Evolutionary conservation across 2,797 vertebrate genomes (phyloP).

Genomic region (Protosalanx chinensis): DNA sequence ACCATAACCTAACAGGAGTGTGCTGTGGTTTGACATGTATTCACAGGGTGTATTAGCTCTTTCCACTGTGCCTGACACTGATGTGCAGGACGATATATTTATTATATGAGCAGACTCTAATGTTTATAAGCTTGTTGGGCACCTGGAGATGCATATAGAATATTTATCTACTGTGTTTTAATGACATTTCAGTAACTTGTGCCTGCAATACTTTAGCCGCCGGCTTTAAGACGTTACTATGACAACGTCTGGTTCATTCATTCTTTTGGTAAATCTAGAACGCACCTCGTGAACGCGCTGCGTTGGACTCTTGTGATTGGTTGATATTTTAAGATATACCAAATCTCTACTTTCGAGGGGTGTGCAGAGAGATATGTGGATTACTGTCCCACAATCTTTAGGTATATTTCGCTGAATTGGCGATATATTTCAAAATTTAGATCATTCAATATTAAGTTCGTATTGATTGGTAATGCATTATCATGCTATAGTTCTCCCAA

Average conservation of each 20-base stretch:
- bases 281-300: conserved; percentile 59
- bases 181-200: no score
- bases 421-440: not conserved
- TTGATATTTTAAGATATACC: conserved; percentile 38
- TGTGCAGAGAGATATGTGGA: conserved; percentile 22
- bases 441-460: not conserved
- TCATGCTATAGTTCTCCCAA: not conserved
- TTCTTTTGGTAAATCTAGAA: conserved; percentile 35
- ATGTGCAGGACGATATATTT: no score
- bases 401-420: not conserved
- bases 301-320: conserved; percentile 74
- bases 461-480: not conserved
- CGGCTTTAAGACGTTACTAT: conserved; percentile 50
- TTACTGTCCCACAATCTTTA: not conserved
- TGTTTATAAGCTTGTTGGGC: not conserved
- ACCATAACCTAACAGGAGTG: no score
- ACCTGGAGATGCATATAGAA: not conserved
- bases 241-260: conserved; percentile 43
- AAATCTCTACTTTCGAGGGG: conserved; percentile 28
- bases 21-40: no score
- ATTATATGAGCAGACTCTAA: no score
- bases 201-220: not conserved
- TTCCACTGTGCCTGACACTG: not conserved
- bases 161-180: no score
- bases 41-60: no score